Percentiles rank a stretch among this genome's conserved stretches.
Evolutionary conservation across 2,113 vertebrate species (phyloP).

Genomic region (Mobula hypostoma): DNA sequence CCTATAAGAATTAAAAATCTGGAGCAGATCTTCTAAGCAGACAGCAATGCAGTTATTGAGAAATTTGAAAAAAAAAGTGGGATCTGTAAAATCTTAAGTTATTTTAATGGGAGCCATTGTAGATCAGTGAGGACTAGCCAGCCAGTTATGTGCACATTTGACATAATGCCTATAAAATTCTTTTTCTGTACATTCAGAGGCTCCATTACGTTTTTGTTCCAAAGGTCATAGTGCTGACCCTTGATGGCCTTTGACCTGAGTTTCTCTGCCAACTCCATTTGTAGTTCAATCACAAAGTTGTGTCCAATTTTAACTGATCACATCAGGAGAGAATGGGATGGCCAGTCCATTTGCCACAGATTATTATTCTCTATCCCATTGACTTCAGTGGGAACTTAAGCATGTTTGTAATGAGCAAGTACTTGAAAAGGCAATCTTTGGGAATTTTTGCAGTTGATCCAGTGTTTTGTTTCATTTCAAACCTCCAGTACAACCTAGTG

Average conservation of each 20-base stretch:
- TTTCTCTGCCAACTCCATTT: neutral
- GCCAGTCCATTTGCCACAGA: neutral
- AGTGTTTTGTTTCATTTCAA: neutral
- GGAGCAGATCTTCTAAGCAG: too few species aligned
- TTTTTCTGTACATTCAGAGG: too few species aligned
- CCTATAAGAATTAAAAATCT: too few species aligned
- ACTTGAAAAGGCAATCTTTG: neutral
- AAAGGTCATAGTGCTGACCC: neutral
- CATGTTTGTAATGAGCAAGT: neutral
- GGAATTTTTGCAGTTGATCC: neutral
- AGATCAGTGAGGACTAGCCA: too few species aligned
- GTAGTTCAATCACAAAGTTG: neutral
- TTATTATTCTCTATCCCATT: neutral
- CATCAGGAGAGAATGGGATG: neutral
- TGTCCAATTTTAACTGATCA: neutral
- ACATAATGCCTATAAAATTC: neutral
- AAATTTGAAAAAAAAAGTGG: too few species aligned
- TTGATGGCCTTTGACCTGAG: neutral
- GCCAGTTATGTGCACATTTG: neutral
- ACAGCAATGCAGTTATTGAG: too few species aligned
- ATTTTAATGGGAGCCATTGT: too few species aligned
- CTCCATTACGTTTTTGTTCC: neutral
- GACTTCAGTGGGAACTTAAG: neutral
- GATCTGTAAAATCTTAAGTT: too few species aligned
- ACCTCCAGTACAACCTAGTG: too few species aligned